Evolutionary conservation across 1,140 invertebrate species (phyloP).

Genomic region (Drosophila kepulauana): DNA sequence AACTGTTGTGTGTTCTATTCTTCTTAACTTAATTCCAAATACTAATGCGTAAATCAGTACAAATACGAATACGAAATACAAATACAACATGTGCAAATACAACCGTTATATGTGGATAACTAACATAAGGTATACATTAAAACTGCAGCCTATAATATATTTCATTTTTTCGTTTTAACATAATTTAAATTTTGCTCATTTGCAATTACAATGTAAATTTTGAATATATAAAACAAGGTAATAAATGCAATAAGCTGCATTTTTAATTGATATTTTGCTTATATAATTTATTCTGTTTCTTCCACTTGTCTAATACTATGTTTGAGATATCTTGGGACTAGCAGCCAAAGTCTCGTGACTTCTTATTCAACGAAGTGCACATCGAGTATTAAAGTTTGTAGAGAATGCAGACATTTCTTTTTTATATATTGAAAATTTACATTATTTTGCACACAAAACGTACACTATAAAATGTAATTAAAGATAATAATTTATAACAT

Average conservation of each 20-base stretch:
- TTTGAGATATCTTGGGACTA: constrained; percentile 2
- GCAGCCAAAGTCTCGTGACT: background rate
- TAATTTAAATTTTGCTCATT: background rate
- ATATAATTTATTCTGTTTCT: background rate
- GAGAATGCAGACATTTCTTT: background rate
- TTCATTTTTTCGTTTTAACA: background rate
- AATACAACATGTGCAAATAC: constrained; percentile 48
- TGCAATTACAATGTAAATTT: constrained; percentile 4
- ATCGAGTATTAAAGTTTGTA: background rate
- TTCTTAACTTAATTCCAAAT: constrained; percentile 44
- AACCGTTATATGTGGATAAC: constrained; percentile 43
- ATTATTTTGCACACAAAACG: constrained; percentile 9
- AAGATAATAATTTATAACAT: background rate
- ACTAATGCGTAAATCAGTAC: constrained; percentile 73
- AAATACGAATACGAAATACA: constrained; percentile 53
- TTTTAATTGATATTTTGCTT: background rate
- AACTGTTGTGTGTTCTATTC: constrained; percentile 2
- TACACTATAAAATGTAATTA: background rate
- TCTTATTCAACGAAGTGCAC: background rate
- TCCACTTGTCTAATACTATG: background rate
- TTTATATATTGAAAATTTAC: constrained; percentile 5
- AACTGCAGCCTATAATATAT: constrained; percentile 13
- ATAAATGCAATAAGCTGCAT: constrained; percentile 16
- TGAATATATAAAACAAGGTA: background rate
- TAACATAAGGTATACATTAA: constrained; percentile 22